Conservation (phyloP, 2,888 invertebrate species). For the Pristionchus mayeri region DNA sequence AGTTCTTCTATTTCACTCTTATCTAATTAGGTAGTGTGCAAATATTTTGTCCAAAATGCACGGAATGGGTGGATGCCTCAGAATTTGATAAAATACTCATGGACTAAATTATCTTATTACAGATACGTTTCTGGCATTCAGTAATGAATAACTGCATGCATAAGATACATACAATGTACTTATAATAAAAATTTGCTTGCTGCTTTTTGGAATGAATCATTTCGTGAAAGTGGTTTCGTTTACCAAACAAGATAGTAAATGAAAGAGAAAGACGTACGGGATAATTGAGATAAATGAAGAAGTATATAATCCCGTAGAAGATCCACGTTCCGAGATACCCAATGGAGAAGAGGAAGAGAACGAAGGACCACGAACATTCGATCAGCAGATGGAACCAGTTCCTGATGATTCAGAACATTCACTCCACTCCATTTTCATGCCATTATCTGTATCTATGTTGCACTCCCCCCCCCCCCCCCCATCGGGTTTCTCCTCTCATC, state of each 20-base stretch:
- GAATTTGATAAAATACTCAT: too few relatives aligned
- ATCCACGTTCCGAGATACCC: conserved; percentile 48
- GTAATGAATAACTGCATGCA: too few relatives aligned
- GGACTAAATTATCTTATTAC: too few relatives aligned
- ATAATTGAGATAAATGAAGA: background rate
- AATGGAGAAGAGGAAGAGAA: conserved; percentile 65
- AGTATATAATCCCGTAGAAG: conserved; percentile 41
- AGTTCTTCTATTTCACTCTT: background rate
- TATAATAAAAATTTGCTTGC: too few relatives aligned
- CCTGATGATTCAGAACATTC: conserved; percentile 60
- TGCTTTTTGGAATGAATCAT: too few relatives aligned
- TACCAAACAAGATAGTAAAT: background rate
- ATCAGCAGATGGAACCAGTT: conserved; percentile 75
- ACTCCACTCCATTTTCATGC: background rate
- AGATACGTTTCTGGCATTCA: too few relatives aligned
- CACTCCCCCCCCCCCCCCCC: too few relatives aligned
- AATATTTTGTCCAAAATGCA: background rate
- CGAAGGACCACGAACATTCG: conserved; percentile 71
- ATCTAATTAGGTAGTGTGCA: too few relatives aligned
- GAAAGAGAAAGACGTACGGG: background rate
- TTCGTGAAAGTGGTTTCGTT: too few relatives aligned
- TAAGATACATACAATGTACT: too few relatives aligned
- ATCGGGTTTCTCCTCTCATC: background rate
- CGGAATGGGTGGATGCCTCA: too few relatives aligned
- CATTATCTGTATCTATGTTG: too few relatives aligned